Percentiles rank a stretch among this genome's conserved stretches.
Conservation (phyloP, 2,888 invertebrate species). For the Acanthosepion lycidas region DNA sequence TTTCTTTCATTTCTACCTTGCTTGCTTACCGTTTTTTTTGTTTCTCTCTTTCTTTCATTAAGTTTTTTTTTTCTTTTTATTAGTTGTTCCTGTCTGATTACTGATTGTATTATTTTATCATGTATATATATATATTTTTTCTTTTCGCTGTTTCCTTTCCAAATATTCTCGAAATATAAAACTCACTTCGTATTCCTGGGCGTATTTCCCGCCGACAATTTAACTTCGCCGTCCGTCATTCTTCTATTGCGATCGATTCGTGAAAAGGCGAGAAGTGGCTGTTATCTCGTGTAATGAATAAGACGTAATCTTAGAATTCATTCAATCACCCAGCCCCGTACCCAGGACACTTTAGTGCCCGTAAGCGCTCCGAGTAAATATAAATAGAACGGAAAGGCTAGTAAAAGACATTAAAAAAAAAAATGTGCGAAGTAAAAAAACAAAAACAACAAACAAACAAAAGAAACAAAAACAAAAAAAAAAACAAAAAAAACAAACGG, state of each 20-base stretch:
- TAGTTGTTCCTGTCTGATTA: neutral
- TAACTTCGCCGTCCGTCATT: neutral
- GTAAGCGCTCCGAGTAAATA: slow-evolving; percentile 13
- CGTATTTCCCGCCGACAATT: slow-evolving; percentile 33
- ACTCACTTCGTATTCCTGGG: slow-evolving; percentile 33
- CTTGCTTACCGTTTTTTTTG: too few species aligned
- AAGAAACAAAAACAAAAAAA: neutral
- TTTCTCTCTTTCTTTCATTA: too few species aligned
- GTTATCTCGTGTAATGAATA: slow-evolving; percentile 33
- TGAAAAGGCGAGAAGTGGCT: slow-evolving; percentile 18
- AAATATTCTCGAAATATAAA: slow-evolving; percentile 8
- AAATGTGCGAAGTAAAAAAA: neutral
- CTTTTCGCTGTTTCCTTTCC: neutral
- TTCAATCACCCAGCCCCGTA: neutral
- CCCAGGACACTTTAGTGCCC: slow-evolving; percentile 22
- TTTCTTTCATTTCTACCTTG: too few species aligned
- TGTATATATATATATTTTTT: neutral
- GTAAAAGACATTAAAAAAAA: neutral
- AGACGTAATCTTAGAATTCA: slow-evolving; percentile 9
- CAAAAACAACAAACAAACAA: too few species aligned
- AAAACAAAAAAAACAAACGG: neutral
- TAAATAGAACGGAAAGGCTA: neutral
- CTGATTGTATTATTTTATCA: neutral
- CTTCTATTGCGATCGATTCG: neutral
- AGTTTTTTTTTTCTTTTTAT: neutral